A percentile compares a stretch with the other conserved stretches of the same genome.
Conservation (phyloP, 92 coral and sea anemone species). For the Phymanthus crucifer region DNA sequence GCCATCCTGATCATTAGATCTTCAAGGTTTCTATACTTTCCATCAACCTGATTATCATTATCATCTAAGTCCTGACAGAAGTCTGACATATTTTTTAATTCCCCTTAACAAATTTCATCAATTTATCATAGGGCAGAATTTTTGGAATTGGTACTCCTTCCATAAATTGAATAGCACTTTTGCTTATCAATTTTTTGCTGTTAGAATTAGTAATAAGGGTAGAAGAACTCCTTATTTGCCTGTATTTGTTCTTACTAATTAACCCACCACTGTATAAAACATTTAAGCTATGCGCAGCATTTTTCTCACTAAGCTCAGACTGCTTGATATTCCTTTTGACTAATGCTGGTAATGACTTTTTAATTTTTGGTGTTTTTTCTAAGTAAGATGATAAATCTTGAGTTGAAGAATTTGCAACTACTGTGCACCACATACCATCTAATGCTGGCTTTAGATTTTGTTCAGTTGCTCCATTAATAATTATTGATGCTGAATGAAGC, state of each 20-base stretch:
- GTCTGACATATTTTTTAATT: slow-evolving; percentile 41
- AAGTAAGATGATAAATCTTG: slow-evolving; percentile 9
- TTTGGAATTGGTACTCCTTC: slow-evolving; percentile 41
- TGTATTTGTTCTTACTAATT: slow-evolving; percentile 50
- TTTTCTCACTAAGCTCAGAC: slow-evolving; percentile 41
- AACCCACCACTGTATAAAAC: slow-evolving; percentile 46
- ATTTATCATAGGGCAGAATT: slow-evolving; percentile 56
- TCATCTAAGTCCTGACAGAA: slow-evolving; percentile 15
- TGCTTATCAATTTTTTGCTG: not conserved
- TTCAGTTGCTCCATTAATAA: slow-evolving; percentile 7
- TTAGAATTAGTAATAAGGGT: slow-evolving; percentile 7
- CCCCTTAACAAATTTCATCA: slow-evolving; percentile 49
- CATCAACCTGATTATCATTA: slow-evolving; percentile 51
- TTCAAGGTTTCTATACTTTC: slow-evolving; percentile 51
- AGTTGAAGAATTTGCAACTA: slow-evolving; percentile 30
- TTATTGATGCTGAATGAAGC: not conserved
- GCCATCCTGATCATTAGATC: slow-evolving; percentile 47
- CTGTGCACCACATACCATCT: slow-evolving; percentile 47
- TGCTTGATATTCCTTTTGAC: slow-evolving; percentile 16
- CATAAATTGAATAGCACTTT: slow-evolving; percentile 24
- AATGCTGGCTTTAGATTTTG: not conserved
- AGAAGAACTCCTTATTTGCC: slow-evolving; percentile 38
- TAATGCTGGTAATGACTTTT: slow-evolving; percentile 23
- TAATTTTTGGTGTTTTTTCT: slow-evolving; percentile 23
- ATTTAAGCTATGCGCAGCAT: slow-evolving; percentile 35